Base-by-base conservation (phyloP, 2,797 vertebrate species). In the Ctenopoma multispine region DNA sequence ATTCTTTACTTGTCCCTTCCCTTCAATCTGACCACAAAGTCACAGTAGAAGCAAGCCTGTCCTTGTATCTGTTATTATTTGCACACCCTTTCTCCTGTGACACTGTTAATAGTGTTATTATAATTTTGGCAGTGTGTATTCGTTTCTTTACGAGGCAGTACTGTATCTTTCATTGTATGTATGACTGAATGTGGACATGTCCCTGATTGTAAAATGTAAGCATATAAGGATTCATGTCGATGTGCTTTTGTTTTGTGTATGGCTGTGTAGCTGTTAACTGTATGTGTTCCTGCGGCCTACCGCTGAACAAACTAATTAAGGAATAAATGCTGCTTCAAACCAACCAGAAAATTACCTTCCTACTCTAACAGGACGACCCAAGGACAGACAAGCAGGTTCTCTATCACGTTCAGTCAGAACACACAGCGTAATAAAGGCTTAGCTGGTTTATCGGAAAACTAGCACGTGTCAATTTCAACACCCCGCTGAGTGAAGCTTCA, bases 341-440 rank as follows among this genome's bases (percentile, higher is more conserved):
- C 93, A 95, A 94, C 92, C 94, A 95, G 93, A 95, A 95, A 95
- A 95, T 95, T 94, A 93, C 91, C 91, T 92, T 82, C 87, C 74
- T 78, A 88, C 91, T 93, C 92, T 89, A 93, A 90, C 87, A 89
- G 89, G 90, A 92, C 90, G 72, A 87, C 91, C 90, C 91, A 91
- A 92, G 92, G 93, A 93, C 89, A 91, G 81, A 77, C 74, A 12
- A 80, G 81, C 90, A 70, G 87, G 77, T 87, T 89, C 82, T 87
- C 81, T 85, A 88, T 91, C 88, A 80, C 87, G 86, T 80, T 81
- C 78, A 88, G 81, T 89, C 84, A 83, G 59, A 77, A 70, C 69
- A 79, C 70, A 56, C 63, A 60, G 57, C 69, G 81, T 83, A 89
- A 90, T 79, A 85, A 82, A 80, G 77, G 82, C 86, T 86, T 72